These are phyloP conservation scores for Drosophila parvula DNA, from an alignment of 1,140 invertebrate species.

Conservation along the genomic window DNA sequence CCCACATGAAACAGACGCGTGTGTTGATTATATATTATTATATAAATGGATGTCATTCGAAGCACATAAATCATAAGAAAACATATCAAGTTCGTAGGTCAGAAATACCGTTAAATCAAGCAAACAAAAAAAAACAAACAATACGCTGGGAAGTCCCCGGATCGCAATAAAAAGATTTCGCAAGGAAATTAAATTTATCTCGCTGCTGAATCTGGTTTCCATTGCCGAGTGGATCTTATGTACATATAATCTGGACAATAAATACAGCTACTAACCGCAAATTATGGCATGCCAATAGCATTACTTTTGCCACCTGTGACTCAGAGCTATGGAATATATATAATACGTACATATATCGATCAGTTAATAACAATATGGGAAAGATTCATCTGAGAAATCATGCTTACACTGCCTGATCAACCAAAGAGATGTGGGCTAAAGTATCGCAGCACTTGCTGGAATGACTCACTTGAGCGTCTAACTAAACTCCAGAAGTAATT, in stretches of 20 bases:
- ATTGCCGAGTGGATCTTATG: conserved; percentile 16
- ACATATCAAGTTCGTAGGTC: conserved; percentile 12
- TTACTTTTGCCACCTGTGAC: conserved; percentile 26
- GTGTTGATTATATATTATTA: not conserved
- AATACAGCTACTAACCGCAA: conserved; percentile 38
- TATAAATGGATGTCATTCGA: not conserved
- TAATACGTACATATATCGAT: conserved; percentile 17
- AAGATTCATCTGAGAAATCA: conserved; percentile 19
- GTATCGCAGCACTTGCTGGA: not conserved
- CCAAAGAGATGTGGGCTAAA: not conserved
- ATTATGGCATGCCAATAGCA: conserved; percentile 46
- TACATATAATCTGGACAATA: conserved; percentile 12
- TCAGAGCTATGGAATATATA: conserved; percentile 35
- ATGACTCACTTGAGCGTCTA: not conserved
- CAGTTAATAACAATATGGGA: conserved; percentile 5
- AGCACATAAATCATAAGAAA: conserved; percentile 12
- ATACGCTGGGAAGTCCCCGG: not conserved
- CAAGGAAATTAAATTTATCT: conserved; percentile 1
- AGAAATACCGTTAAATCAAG: conserved; percentile 2
- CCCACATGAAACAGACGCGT: conserved; percentile 2
- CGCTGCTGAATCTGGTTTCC: not conserved
- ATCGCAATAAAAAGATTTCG: conserved; percentile 7
- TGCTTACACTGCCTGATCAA: conserved; percentile 6
- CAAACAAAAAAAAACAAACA: not conserved
- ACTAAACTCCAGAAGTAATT: conserved; percentile 7